Conservation (phyloP, 2,113 vertebrate genomes). For the Saiga tatarica region DNA sequence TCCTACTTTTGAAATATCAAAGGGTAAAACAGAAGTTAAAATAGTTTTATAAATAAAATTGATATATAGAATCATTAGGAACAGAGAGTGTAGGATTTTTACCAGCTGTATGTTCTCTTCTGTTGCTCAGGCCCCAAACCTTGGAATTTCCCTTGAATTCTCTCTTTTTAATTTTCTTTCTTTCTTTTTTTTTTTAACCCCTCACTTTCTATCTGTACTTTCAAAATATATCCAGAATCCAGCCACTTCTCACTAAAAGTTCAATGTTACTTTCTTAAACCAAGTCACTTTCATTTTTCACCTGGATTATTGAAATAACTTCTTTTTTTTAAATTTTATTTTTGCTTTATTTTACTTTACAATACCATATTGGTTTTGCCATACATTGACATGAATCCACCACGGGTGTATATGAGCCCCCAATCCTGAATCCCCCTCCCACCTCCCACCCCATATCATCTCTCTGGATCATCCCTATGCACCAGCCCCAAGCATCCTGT, state of each 20-base stretch:
- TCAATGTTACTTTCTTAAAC: neutral
- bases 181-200: neutral
- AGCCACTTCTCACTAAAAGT: neutral
- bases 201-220: neutral
- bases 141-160: neutral
- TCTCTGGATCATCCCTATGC: too few relatives aligned
- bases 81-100: neutral
- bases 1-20: neutral
- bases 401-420: too few relatives aligned
- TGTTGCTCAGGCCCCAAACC: neutral
- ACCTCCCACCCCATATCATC: too few relatives aligned
- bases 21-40: neutral
- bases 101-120: neutral
- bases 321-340: neutral
- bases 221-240: neutral
- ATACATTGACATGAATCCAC: too few relatives aligned
- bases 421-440: too few relatives aligned
- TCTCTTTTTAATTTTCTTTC: constrained; percentile 20
- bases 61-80: neutral
- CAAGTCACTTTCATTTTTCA: neutral
- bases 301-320: neutral
- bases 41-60: neutral
- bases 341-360: too few relatives aligned
- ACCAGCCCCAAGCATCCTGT: too few relatives aligned
- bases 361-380: too few relatives aligned